Evolutionary conservation across 2,888 invertebrate species (phyloP), one percentile per base, ranked within the genome.

Genomic region (Falcaria lacertinaria): DNA sequence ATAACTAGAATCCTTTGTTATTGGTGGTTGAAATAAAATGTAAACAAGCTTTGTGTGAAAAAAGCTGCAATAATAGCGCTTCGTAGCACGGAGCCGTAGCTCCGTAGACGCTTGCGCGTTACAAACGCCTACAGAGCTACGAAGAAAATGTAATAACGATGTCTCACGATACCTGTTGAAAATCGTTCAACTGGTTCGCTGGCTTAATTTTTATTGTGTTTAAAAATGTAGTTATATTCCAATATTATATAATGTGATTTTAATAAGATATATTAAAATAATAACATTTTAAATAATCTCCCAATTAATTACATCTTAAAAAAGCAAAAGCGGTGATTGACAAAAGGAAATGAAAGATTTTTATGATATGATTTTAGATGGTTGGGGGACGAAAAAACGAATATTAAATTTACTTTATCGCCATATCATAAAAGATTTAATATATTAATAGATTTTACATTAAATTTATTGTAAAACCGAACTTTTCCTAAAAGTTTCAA

Each of bases 71-170:
- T 63, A 57, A 51, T 62, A 47, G 54, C 47, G 43, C 58, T 57
- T 49, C 66, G 70, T 68, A 68, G 66, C 60, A 57, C 47, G 68
- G 59, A 50, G 47, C 54, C 77, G 80, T 80, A 80, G 75, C 67
- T 43, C 54, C 79, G 84, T 84, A 80, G 78, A 72, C 87, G 86
- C 85, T 69, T 75, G 88, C 88, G 88, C 82, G 74, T 75, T 83
- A 80, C 84, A 74, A 11, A 46, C 44, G 34, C 56, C 74, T 73
- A 77, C 77, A 74, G 55, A n/a, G 60, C 68, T 70, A 64, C 59
- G 55, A 60, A 60, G 58, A 59, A 59, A 58, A 54, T 56, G 52
- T 47, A 52, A 58, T 56, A 44, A 48, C 44, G 46, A 52, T 54
- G 48, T 51, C 42, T 45, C 64, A 64, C 62, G 60, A 69, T 74